These are phyloP conservation scores for Vanacampus margaritifer DNA, from an alignment of 2,113 vertebrate genomes.

Conservation along the genomic window DNA sequence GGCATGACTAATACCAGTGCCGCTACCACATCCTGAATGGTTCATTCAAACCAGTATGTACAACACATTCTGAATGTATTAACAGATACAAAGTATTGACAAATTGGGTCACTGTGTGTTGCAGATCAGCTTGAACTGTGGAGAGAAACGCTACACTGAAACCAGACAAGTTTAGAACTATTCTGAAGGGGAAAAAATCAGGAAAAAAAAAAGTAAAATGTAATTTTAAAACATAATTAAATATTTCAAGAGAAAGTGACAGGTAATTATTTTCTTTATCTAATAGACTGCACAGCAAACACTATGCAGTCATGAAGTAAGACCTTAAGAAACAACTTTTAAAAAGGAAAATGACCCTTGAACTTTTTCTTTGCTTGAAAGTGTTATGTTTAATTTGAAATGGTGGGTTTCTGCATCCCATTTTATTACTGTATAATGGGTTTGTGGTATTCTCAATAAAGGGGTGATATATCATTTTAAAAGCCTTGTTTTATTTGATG, in stretches of 20 bases:
- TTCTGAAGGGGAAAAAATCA: constrained; percentile 30
- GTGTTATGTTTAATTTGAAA: constrained; percentile 63
- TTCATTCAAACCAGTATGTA: constrained; percentile 22
- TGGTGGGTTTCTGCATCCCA: constrained; percentile 41
- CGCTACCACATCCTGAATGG: constrained; percentile 86
- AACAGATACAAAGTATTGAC: not conserved
- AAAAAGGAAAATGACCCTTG: constrained; percentile 44
- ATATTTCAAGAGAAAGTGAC: constrained; percentile 51
- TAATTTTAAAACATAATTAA: constrained; percentile 55
- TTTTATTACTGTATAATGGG: constrained; percentile 44
- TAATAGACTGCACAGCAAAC: constrained; percentile 57
- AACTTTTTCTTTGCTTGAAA: constrained; percentile 60
- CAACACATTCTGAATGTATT: not conserved
- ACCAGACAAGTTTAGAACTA: constrained; percentile 37
- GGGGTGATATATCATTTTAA: constrained; percentile 45
- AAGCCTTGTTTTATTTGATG: constrained; percentile 16
- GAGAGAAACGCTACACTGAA: constrained; percentile 29
- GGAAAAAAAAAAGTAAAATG: constrained; percentile 25
- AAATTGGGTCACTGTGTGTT: constrained; percentile 30
- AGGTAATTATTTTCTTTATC: constrained; percentile 59
- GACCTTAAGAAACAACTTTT: constrained; percentile 43
- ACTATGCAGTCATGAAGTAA: constrained; percentile 28
- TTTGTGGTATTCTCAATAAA: constrained; percentile 76
- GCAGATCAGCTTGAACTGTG: constrained; percentile 37
- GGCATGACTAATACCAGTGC: constrained; percentile 80